phyloP scores from a whole-genome alignment of 2,888 invertebrate genomes.

The Mythimna vitellina region DNA sequence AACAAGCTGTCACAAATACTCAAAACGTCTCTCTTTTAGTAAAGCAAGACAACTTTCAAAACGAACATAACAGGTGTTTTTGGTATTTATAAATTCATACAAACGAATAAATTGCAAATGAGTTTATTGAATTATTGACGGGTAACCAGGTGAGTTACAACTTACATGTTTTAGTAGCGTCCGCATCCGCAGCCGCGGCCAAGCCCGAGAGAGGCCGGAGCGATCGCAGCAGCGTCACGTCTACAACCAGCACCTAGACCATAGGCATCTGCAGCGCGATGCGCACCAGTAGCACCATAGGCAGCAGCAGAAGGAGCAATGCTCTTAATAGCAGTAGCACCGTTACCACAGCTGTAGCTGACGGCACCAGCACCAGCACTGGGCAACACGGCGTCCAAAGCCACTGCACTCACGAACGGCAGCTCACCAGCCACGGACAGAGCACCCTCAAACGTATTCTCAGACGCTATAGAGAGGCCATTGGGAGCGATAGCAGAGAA shows the following conservation, averaged over 20 bases:
- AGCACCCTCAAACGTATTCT: constrained; percentile 53
- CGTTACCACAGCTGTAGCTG: constrained; percentile 46
- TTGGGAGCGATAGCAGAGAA: constrained; percentile 41
- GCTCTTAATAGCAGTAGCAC: constrained; percentile 42
- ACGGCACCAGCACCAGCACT: constrained; percentile 43
- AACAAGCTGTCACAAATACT: no score
- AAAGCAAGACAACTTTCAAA: not conserved
- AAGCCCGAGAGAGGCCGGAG: constrained; percentile 9
- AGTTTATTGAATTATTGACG: not conserved
- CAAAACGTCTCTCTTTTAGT: not conserved
- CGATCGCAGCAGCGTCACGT: constrained; percentile 5
- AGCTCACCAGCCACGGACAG: constrained; percentile 46
- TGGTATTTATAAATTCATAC: not conserved
- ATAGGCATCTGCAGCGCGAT: constrained; percentile 13
- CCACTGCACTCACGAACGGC: constrained; percentile 50
- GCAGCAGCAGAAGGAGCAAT: constrained; percentile 26
- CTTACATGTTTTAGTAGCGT: not conserved
- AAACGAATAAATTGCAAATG: not conserved
- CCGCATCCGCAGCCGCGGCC: constrained; percentile 27
- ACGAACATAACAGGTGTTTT: not conserved
- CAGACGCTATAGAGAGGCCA: constrained; percentile 54
- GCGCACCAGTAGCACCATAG: constrained; percentile 18
- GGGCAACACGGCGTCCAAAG: constrained; percentile 30
- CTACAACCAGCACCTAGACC: constrained; percentile 21
- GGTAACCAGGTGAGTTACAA: not conserved